These are phyloP conservation scores for Stegastes partitus DNA, from an alignment of 2,113 vertebrate genomes.

Conservation along the genomic window DNA sequence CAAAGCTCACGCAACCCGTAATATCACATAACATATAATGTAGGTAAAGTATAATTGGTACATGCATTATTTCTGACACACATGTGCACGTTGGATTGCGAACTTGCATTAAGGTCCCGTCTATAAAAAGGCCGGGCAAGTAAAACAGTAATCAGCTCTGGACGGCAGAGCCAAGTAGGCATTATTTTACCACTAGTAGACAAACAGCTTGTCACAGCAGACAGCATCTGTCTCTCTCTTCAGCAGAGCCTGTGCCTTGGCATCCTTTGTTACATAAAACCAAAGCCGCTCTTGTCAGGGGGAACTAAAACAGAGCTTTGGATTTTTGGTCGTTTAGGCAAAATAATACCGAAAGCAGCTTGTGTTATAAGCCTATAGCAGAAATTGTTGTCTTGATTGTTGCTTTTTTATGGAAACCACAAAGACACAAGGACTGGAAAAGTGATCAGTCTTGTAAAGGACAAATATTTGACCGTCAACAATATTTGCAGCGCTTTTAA, in stretches of 20 bases:
- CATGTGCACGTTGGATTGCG: slow-evolving; percentile 19
- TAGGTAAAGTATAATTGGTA: slow-evolving; percentile 3
- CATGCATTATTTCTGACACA: background rate
- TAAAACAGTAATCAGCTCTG: slow-evolving; percentile 71
- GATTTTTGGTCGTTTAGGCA: slow-evolving; percentile 26
- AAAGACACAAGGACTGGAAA: slow-evolving; percentile 8
- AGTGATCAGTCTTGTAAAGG: background rate
- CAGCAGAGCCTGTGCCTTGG: slow-evolving; percentile 31
- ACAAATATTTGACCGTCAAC: slow-evolving; percentile 16
- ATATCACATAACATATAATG: background rate
- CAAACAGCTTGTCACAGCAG: slow-evolving; percentile 68
- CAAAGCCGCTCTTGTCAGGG: slow-evolving; percentile 53
- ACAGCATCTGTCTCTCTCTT: slow-evolving; percentile 73
- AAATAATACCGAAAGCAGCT: slow-evolving; percentile 46
- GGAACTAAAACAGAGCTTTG: slow-evolving; percentile 34
- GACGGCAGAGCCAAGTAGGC: slow-evolving; percentile 55
- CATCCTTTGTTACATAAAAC: slow-evolving; percentile 56
- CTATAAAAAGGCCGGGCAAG: slow-evolving; percentile 71
- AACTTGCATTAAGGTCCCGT: slow-evolving; percentile 25
- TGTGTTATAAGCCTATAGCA: background rate
- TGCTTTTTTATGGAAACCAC: slow-evolving; percentile 8
- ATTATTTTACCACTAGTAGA: slow-evolving; percentile 64
- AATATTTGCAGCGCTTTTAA: background rate
- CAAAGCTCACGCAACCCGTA: slow-evolving; percentile 6
- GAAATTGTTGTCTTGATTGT: background rate